These are phyloP conservation scores for Epinephelus fuscoguttatus DNA, from an alignment of 2,113 vertebrate genomes.

Conservation along the genomic window DNA sequence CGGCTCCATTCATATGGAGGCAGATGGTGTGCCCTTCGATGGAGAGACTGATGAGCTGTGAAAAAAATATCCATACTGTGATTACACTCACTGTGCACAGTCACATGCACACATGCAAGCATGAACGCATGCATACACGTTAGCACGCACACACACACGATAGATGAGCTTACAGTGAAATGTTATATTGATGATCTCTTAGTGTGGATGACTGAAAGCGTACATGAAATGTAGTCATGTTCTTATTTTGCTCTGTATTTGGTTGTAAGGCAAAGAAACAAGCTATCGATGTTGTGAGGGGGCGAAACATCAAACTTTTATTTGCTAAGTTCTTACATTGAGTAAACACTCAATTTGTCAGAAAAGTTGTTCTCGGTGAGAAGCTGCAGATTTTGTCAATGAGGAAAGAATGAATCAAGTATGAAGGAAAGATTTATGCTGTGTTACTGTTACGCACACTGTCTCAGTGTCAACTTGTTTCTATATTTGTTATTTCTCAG, in stretches of 20 bases:
- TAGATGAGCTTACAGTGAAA: slow-evolving; percentile 53
- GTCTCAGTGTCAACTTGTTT: slow-evolving; percentile 44
- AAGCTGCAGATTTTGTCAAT: slow-evolving; percentile 39
- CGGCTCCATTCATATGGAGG: slow-evolving; percentile 88
- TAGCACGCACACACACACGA: slow-evolving; percentile 38
- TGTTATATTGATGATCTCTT: slow-evolving; percentile 39
- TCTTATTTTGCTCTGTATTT: slow-evolving; percentile 40
- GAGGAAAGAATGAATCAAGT: slow-evolving; percentile 53
- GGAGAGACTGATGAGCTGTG: slow-evolving; percentile 98
- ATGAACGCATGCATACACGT: slow-evolving; percentile 46
- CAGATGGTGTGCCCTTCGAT: slow-evolving; percentile 87
- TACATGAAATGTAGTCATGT: slow-evolving; percentile 39
- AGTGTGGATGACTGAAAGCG: slow-evolving; percentile 46
- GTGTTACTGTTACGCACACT: slow-evolving; percentile 28
- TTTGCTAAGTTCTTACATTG: slow-evolving; percentile 23
- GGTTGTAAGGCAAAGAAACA: slow-evolving; percentile 36
- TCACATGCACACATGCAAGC: slow-evolving; percentile 30
- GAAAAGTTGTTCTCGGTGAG: slow-evolving; percentile 14
- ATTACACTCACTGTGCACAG: slow-evolving; percentile 40
- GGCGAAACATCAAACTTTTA: slow-evolving; percentile 39
- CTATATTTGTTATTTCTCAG: slow-evolving; percentile 39
- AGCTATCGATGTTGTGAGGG: slow-evolving; percentile 20
- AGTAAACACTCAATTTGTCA: slow-evolving; percentile 32
- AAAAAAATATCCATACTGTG: slow-evolving; percentile 71
- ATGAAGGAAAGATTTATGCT: slow-evolving; percentile 38